Base-by-base conservation (phyloP, 1,140 invertebrate species). In the Latrodectus geometricus region DNA sequence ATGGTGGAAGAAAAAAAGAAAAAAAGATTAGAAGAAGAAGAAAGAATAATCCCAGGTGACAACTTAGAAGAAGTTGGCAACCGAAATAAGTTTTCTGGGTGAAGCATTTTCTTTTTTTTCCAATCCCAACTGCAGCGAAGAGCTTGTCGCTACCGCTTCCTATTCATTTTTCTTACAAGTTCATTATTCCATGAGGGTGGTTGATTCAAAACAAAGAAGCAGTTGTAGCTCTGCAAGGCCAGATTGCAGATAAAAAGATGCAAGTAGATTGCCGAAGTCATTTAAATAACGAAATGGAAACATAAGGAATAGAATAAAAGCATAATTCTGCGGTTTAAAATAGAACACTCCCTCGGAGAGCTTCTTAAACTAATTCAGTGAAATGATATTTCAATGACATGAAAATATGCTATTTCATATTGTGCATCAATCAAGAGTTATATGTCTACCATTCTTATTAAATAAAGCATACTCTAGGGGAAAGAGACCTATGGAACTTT, bases 41-140 rank as follows among this genome's bases (percentile, higher is more conserved):
- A 20, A 56, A 75, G 49, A 23, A n/a, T 23, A 49, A 75, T 21
- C n/a, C 50, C 52, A 21, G 20, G 73, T 75, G 73, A 75, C 52
- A 50, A 75, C 73, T 56, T 56, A 9, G 20, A 54, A 75, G 73
- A 8, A 49, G 50, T 20, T 20, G n/a, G 11, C 49, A 61, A 23
- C 73, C 52, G 54, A 54, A 54, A 56, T 75, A 52, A 75, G 52
- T 54, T 54, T 61, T 61, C 54, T 11, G 17, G 17, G 54, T 3
- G 17, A 61, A 17, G 3, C 54, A 14, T 61, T 61, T 61, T 61
- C 17, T 61, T 61, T 61, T 61, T 17, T 61, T 61, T 17, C 8
- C 17, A 61, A 0, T 14, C 54, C 17, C 17, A 8, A 61, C 2
- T 8, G 17, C 3, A 3, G n/a, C 0, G n/a, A 75, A 75, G 54